These are phyloP conservation scores for Steinernema khuongi DNA, from an alignment of 1,140 invertebrate genomes.

Conservation along the genomic window DNA sequence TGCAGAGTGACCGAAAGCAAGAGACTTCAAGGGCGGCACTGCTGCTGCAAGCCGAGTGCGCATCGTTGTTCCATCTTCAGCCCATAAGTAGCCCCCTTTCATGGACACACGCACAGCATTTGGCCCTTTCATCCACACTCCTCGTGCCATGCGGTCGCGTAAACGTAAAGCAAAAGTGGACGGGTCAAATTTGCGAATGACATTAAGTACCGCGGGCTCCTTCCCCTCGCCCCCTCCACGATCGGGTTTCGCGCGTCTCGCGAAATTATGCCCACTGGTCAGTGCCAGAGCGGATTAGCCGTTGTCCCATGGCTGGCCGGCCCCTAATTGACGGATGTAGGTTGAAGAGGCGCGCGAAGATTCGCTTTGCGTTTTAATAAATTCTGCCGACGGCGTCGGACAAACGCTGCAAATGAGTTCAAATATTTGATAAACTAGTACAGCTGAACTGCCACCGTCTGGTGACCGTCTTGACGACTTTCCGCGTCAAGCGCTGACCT, in stretches of 20 bases:
- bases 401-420: too few relatives aligned
- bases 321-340: too few relatives aligned
- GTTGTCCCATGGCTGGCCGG: neutral
- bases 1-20: neutral
- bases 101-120: neutral
- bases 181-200: constrained; percentile 3
- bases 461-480: neutral
- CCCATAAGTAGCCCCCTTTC: constrained; percentile 11
- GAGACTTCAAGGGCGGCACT: neutral
- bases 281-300: neutral
- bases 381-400: too few relatives aligned
- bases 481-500: neutral
- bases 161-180: neutral
- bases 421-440: too few relatives aligned
- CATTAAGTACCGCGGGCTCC: neutral
- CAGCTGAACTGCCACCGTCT: neutral
- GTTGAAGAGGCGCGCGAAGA: too few relatives aligned
- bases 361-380: too few relatives aligned
- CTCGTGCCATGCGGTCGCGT: neutral
- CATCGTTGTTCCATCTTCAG: too few relatives aligned
- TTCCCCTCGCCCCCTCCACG: neutral
- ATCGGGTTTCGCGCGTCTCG: constrained; percentile 10
- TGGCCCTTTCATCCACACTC: neutral
- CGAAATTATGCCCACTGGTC: neutral
- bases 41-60: neutral